A percentile compares a stretch with the other conserved stretches of the same genome.
phyloP scores from a whole-genome alignment of 2,113 vertebrate species.

The Sigmodon hispidus region DNA sequence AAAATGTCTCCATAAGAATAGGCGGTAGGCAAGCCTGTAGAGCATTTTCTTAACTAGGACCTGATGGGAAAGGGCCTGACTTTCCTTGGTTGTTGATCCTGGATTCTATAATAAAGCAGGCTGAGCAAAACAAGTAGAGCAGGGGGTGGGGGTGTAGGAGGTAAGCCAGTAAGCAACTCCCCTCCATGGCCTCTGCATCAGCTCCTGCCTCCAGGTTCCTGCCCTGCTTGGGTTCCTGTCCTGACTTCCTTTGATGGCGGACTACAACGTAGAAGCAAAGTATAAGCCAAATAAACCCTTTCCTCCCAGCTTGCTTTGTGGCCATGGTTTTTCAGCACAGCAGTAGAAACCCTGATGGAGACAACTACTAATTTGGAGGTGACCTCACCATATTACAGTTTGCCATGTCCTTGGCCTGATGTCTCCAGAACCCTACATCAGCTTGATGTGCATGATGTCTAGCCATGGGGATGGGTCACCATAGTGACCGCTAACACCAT shows the following conservation, averaged over 20 bases:
- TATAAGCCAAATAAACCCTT: not conserved
- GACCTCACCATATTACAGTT: too few species aligned
- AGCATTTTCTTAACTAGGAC: not conserved
- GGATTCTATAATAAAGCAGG: not conserved
- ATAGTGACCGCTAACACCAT: too few species aligned
- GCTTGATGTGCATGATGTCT: not conserved
- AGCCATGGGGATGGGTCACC: not conserved
- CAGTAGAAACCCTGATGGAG: not conserved
- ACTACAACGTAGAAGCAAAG: not conserved
- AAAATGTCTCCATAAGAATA: not conserved
- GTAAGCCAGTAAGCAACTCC: not conserved
- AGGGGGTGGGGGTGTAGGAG: too few species aligned
- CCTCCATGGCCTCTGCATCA: not conserved
- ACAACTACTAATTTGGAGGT: not conserved
- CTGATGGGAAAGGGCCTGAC: not conserved
- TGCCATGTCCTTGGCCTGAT: not conserved
- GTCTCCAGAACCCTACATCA: not conserved
- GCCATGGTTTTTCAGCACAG: not conserved
- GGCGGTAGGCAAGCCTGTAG: not conserved
- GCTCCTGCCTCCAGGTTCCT: not conserved
- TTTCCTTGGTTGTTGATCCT: not conserved
- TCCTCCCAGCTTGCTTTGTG: not conserved
- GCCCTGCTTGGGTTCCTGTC: not conserved
- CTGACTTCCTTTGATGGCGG: not conserved
- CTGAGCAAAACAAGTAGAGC: not conserved